Evolutionary conservation across 2,888 invertebrate species (phyloP), one percentile per base, ranked within the genome.

Genomic region (Sinentomon sp.): DNA sequence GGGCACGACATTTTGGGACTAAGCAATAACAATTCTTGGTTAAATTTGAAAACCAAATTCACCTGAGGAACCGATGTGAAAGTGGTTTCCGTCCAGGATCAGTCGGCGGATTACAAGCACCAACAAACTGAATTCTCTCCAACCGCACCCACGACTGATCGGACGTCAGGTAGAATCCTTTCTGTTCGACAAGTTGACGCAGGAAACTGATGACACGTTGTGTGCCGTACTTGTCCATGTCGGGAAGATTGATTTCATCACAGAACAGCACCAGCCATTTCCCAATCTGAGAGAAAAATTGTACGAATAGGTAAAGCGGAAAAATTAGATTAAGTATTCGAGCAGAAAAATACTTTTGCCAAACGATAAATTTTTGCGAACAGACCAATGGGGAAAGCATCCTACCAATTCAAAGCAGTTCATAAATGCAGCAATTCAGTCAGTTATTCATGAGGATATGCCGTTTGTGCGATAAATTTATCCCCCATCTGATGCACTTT

Each of bases 251-350:
- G 50, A 99, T 99, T 64, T 99, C 97, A 55, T 99, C 97, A 54
- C 97, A 99, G 66, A 99, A 99, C 26, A 99, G 61, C 3, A 99
- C 83, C 35, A 97, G 61, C 97, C 97, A 99, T 58, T 87, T 92
- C 37, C 89, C 89, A 41, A 92, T 61, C 64, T 80, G 55, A 4
- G 5, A 25, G 12, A 14, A n/a, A 13, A 18, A 7, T 10, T 21
- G 6, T 24, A 31, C 5, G 17, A 32, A 12, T 26, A 7, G n/a
- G 10, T 14, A 32, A 32, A 17, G 21, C 6, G 7, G 2, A 17
- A 22, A 27, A 27, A 12, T n/a, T 3, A 22, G 14, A 30, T 31
- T 14, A 29, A 13, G 12, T 10, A 17, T 7, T 18, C 18, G 10
- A 29, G 7, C 18, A 29, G 7, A 17, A 29, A 29, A n/a, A n/a